Base-by-base conservation (phyloP, 2,113 vertebrate genomes). In the Stomatorhinus ivindoensis region DNA sequence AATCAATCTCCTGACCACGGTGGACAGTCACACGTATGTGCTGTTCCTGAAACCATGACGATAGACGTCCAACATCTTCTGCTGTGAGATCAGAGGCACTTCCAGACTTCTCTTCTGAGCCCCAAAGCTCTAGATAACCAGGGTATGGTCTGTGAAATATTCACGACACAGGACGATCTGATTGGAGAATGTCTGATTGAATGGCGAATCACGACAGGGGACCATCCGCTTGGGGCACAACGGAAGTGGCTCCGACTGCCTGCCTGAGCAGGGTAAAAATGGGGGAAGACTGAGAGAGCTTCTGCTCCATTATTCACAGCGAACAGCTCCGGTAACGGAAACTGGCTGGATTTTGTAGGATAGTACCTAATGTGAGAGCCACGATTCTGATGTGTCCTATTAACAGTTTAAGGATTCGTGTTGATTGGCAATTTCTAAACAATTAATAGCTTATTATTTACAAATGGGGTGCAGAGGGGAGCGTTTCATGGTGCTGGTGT, bases 291-390 rank as follows among this genome's bases (percentile, higher is more conserved):
- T 91, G 92, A 90, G 86, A 83, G 88, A 89, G 91, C 86, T 89
- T 53, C 90, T 93, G 92, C 94, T 95, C 95, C 95, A 95, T 95
- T 95, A 96, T 95, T 95, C 95, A 95, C 94, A 96, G 93, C 92
- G 93, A 92, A 93, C 92, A 90, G 90, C 91, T 93, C 93, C 44
- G 93, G 95, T 95, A 95, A 92, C 94, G 93, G 95, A 95, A 95
- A 95, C 94, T 91, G 8, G 31, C 91, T 24, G 88, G 89, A 91
- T 93, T 95, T 94, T 92, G 93, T 93, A 69, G 90, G 93, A 94
- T 95, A 94, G 93, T 92, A 39, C 80, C 92, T 95, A 94, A 95
- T 94, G 92, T 90, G 92, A 95, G 93, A 95, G 94, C 93, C 93
- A 93, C 95, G 93, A 95, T 95, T 95, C 95, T 92, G 93, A 95